A percentile compares a stretch with the other conserved stretches of the same genome.
Evolutionary conservation across 2,888 invertebrate species (phyloP).

Genomic region (Erebia epiphron): DNA sequence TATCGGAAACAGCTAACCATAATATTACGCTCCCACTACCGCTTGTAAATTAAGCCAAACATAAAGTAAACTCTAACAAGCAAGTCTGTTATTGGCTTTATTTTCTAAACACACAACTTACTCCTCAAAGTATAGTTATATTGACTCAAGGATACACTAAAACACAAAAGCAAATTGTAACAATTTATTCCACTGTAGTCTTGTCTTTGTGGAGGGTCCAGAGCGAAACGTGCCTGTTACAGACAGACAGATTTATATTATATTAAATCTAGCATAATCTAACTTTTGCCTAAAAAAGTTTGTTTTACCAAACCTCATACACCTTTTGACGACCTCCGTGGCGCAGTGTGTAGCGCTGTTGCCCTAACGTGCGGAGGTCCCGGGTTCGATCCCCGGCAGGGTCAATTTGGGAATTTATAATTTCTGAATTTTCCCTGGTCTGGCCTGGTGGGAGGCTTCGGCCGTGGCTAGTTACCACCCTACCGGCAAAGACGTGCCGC

Average conservation of each 20-base stretch:
- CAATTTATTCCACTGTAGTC: conserved; percentile 10
- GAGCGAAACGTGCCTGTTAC: neutral
- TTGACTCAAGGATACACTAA: conserved; percentile 10
- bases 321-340: too few relatives aligned
- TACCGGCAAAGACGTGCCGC: too few relatives aligned
- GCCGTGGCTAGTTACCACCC: too few relatives aligned
- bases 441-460: too few relatives aligned
- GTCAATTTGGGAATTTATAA: too few relatives aligned
- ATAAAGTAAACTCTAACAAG: conserved; percentile 22
- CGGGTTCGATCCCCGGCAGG: too few relatives aligned
- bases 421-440: too few relatives aligned
- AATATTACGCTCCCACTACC: neutral
- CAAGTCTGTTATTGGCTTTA: conserved; percentile 33
- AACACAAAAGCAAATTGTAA: conserved; percentile 16
- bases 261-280: too few relatives aligned
- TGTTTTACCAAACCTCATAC: too few relatives aligned
- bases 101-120: conserved; percentile 26
- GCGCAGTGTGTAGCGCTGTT: too few relatives aligned
- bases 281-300: too few relatives aligned
- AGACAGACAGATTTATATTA: neutral
- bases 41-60: conserved; percentile 7
- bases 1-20: neutral
- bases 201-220: conserved; percentile 3
- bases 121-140: conserved; percentile 23
- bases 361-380: too few relatives aligned